Percentiles rank a stretch among this genome's conserved stretches.
These are phyloP conservation scores for Sebastes iracundus DNA, from an alignment of 2,797 vertebrate genomes.

Conservation along the genomic window DNA sequence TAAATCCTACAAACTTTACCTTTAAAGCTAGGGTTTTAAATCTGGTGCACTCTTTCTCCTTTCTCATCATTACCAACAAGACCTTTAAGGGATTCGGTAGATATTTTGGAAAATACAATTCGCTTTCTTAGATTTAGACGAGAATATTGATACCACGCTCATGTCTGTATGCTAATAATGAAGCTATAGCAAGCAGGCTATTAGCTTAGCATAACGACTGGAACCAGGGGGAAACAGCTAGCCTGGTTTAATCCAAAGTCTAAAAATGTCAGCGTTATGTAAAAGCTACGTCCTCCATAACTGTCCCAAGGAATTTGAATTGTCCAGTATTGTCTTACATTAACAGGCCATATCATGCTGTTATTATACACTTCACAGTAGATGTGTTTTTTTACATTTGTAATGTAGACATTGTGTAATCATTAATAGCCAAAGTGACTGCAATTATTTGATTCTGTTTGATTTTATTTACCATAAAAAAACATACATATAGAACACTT, in stretches of 20 bases:
- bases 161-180: not conserved
- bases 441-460: too few species aligned
- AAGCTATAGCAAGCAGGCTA: not conserved
- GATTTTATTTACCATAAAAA: fast-evolving
- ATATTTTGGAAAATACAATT: not conserved
- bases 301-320: not conserved
- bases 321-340: not conserved
- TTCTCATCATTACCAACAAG: too few species aligned
- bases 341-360: not conserved
- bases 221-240: not conserved
- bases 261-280: not conserved
- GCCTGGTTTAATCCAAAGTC: not conserved
- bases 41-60: too few species aligned
- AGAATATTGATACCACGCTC: not conserved
- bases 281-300: not conserved
- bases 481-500: too few species aligned
- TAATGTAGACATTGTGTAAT: not conserved
- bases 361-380: not conserved
- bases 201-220: not conserved
- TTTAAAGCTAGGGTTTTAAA: too few species aligned
- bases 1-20: too few species aligned
- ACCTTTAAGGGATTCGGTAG: too few species aligned
- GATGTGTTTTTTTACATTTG: not conserved
- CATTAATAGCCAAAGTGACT: not conserved
- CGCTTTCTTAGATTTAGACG: not conserved